phyloP scores from a whole-genome alignment of 2,797 vertebrate genomes.

The Lepilemur ruficaudatus region DNA sequence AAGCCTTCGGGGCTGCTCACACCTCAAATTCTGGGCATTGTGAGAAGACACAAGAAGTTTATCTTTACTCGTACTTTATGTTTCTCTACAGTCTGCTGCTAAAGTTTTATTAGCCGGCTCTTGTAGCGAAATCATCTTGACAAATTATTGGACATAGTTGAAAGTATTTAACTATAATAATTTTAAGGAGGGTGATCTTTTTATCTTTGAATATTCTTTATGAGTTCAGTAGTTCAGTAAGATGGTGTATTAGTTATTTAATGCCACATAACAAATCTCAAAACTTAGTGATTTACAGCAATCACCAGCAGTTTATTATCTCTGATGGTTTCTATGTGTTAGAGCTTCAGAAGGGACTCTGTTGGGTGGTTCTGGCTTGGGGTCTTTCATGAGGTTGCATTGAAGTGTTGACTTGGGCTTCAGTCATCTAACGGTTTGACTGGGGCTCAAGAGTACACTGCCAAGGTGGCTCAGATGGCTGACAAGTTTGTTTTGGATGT shows the following conservation, averaged over 20 bases:
- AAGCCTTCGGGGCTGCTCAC: neutral
- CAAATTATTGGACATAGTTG: neutral
- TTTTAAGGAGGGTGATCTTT: neutral
- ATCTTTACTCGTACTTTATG: neutral
- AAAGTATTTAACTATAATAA: neutral
- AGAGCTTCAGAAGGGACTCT: neutral
- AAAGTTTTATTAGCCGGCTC: neutral
- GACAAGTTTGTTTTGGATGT: neutral
- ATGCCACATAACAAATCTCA: neutral
- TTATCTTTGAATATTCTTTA: neutral
- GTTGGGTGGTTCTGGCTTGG: neutral
- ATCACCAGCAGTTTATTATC: neutral
- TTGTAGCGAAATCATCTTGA: neutral
- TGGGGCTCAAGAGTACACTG: neutral
- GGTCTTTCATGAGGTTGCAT: neutral
- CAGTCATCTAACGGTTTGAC: neutral
- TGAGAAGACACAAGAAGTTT: neutral
- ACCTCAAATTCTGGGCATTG: neutral
- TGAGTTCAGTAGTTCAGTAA: conserved; percentile 12
- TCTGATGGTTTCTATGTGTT: neutral
- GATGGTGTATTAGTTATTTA: neutral
- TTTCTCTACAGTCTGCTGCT: neutral
- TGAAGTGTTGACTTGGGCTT: neutral
- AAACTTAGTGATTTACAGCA: neutral
- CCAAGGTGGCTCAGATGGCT: neutral